These are phyloP conservation scores for Myopa testacea DNA, from an alignment of 2,888 invertebrate genomes.

Conservation along the genomic window DNA sequence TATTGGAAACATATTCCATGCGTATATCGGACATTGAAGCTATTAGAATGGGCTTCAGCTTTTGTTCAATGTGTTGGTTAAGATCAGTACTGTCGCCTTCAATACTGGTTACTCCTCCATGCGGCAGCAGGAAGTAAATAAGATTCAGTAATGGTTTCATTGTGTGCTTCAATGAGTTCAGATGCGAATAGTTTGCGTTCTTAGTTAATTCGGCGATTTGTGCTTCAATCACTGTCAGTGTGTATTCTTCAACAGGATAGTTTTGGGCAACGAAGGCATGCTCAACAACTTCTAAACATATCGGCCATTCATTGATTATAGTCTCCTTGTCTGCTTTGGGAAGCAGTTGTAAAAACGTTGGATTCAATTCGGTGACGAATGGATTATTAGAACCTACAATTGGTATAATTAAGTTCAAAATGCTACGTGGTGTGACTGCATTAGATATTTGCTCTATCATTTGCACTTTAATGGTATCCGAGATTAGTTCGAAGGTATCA, in stretches of 20 bases:
- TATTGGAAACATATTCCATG: constrained; percentile 77
- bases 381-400: constrained; percentile 64
- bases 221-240: constrained; percentile 66
- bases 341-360: constrained; percentile 63
- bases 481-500: constrained; percentile 60
- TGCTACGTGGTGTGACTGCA: constrained; percentile 57
- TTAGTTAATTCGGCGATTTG: constrained; percentile 64
- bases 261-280: constrained; percentile 60
- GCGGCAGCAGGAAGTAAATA: constrained; percentile 60
- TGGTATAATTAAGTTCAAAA: constrained; percentile 64
- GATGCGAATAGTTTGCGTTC: constrained; percentile 59
- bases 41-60: constrained; percentile 61
- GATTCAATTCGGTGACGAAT: constrained; percentile 63
- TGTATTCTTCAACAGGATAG: constrained; percentile 66
- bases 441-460: constrained; percentile 64
- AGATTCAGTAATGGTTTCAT: constrained; percentile 64
- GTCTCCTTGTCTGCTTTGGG: constrained; percentile 66
- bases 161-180: constrained; percentile 66
- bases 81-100: constrained; percentile 26
- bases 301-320: constrained; percentile 66
- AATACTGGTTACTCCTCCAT: constrained; percentile 42
- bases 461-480: constrained; percentile 60
- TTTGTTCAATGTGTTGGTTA: constrained; percentile 54
- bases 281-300: constrained; percentile 62
- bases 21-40: constrained; percentile 82